A percentile compares a stretch with the other conserved stretches of the same genome.
Conservation (phyloP, 2,888 invertebrate genomes). For the Harpalus rubripes region DNA sequence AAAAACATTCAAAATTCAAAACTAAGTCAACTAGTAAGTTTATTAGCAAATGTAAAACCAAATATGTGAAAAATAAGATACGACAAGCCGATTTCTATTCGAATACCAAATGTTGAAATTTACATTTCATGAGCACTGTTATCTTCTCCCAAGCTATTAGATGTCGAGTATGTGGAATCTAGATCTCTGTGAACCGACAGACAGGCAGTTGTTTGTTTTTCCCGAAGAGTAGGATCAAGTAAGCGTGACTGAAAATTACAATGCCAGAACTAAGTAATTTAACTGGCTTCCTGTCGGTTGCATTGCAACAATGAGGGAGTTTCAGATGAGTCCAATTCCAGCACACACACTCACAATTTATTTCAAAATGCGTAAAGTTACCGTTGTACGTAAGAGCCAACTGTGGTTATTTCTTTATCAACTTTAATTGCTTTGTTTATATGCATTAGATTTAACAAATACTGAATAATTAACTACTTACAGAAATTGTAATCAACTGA, state of each 20-base stretch:
- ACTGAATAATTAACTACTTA: not conserved
- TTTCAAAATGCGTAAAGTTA: constrained; percentile 17
- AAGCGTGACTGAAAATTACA: constrained; percentile 66
- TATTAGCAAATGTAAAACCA: too few species aligned
- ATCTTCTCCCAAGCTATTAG: constrained; percentile 7
- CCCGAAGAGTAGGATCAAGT: constrained; percentile 53
- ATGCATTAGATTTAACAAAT: not conserved
- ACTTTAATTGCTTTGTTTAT: constrained; percentile 3
- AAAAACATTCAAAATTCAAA: too few species aligned
- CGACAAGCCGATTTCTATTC: not conserved
- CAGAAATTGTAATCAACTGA: not conserved
- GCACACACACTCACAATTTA: not conserved
- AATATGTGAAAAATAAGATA: too few species aligned
- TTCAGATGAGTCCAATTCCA: not conserved
- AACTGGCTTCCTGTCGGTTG: constrained; percentile 64
- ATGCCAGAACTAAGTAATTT: constrained; percentile 67
- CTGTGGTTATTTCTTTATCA: not conserved
- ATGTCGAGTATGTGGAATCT: constrained; percentile 22
- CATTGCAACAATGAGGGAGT: constrained; percentile 13
- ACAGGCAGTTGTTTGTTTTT: constrained; percentile 40
- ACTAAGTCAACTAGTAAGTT: too few species aligned
- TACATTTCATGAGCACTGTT: not conserved
- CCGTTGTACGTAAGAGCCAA: not conserved
- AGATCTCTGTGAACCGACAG: constrained; percentile 29
- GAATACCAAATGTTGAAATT: constrained; percentile 3